Evolutionary conservation across 53 echinoderm and acorn worm species (phyloP), one percentile per base, ranked within the genome.

Genomic region (Holothuria scabra): DNA sequence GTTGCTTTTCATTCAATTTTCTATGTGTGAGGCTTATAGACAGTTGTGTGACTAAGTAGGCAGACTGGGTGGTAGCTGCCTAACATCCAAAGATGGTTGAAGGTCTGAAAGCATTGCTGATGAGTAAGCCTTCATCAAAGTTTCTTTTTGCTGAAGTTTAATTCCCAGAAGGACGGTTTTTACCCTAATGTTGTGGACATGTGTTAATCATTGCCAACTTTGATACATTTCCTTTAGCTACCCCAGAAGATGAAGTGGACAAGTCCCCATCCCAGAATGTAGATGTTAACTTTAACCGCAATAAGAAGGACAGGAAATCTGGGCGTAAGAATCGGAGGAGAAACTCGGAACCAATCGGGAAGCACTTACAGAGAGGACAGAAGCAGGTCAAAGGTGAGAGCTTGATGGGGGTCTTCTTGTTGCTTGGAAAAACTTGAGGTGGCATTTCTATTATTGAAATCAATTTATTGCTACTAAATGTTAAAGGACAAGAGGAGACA

Each of bases 371-470:
- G 60, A 83, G 95, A 79, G 95, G 95, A 57, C 93, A 93, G 32
- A 91, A 91, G 69, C 95, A 95, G 86, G 95, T 95, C 85, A 95
- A 95, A 95, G 95, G 95, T 95, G 63, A 89, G 74, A 3, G 59
- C 20, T 28, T 26, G 21, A 28, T 26, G 2, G 13, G 62, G 13
- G 65, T 64, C 28, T 7, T 28, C 1, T 64, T 64, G 14, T 26
- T 64, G 65, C 65, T 52, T 52, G 52, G 18, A 52, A 52, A 52
- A 52, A 52, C 52, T 52, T 52, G 52, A 52, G 18, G 52, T 52
- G 52, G 18, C 52, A 52, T 44, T 44, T 44, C 44, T 10, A 44
- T 14, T 18, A 52, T 52, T 52, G 1, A 52, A 52, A 48, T 1
- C 1, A 48, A 52, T 52, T 14, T 52, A 52, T 52, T 52, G 1